Evolutionary conservation across 2,113 vertebrate species (phyloP).

Genomic region (Sorex fumeus): DNA sequence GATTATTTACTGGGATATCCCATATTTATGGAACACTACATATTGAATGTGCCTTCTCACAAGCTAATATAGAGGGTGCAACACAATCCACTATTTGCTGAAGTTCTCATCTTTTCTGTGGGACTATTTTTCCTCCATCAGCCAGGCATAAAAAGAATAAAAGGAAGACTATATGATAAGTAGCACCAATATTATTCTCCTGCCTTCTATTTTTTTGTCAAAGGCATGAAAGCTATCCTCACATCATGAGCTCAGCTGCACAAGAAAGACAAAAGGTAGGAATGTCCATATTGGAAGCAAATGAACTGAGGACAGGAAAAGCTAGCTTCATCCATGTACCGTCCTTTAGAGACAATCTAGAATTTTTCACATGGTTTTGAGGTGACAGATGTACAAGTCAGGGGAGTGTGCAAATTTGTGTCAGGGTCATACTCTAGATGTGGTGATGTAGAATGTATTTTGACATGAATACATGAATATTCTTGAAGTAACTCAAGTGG

Average conservation of each 20-base stretch:
- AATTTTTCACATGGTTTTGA: slow-evolving; percentile 34
- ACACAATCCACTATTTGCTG: neutral
- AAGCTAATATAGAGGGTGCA: neutral
- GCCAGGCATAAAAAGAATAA: neutral
- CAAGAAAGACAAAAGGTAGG: neutral
- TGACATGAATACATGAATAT: neutral
- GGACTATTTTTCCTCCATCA: neutral
- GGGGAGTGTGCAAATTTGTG: neutral
- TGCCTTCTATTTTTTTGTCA: neutral
- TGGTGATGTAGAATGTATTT: neutral
- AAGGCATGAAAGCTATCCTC: neutral
- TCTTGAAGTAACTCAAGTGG: neutral
- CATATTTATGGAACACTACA: neutral
- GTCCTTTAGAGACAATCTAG: neutral
- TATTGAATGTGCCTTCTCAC: neutral
- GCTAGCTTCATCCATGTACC: neutral
- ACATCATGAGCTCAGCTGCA: neutral
- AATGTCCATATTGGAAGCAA: neutral
- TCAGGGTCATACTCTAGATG: neutral
- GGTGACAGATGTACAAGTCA: slow-evolving; percentile 12
- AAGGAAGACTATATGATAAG: neutral
- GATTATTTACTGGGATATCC: neutral
- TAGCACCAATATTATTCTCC: neutral
- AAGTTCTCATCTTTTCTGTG: neutral
- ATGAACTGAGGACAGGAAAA: slow-evolving; percentile 44